Percentiles rank a stretch among this genome's conserved stretches.
phyloP scores from a whole-genome alignment of 2,797 vertebrate genomes.

The Amblyraja radiata region DNA sequence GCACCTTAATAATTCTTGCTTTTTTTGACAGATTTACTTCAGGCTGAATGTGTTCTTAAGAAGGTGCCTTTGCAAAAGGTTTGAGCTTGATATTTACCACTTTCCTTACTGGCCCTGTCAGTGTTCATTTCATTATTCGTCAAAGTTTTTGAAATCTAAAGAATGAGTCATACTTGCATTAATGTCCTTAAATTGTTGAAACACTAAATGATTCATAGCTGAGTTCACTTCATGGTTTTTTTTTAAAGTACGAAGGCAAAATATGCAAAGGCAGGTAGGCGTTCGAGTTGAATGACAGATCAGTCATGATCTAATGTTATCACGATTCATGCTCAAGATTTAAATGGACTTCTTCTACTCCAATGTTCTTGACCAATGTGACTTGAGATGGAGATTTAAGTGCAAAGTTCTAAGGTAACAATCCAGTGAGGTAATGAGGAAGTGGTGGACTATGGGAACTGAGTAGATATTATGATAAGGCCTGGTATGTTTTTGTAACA shows the following conservation, averaged over 20 bases:
- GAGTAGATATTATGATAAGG: no score
- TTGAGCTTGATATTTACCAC: background rate
- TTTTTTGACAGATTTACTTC: background rate
- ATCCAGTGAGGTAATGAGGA: no score
- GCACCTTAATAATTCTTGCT: background rate
- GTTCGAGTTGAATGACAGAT: no score
- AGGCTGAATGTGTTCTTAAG: background rate
- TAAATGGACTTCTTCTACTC: no score
- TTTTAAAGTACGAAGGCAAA: background rate
- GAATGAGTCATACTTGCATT: conserved; percentile 10
- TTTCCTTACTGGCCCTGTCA: background rate
- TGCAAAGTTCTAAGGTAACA: no score
- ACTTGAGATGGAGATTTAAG: no score
- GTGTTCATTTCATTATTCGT: background rate
- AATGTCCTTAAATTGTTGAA: background rate
- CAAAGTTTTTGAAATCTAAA: background rate
- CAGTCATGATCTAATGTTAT: no score
- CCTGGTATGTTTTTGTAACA: no score
- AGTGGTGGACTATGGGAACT: no score
- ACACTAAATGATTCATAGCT: background rate
- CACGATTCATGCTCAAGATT: no score
- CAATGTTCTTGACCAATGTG: no score
- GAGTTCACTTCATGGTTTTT: background rate
- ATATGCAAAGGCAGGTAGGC: background rate
- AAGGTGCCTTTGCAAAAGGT: no score